These are phyloP conservation scores for Lochmaea crataegi DNA, from an alignment of 2,888 invertebrate genomes.

Conservation along the genomic window DNA sequence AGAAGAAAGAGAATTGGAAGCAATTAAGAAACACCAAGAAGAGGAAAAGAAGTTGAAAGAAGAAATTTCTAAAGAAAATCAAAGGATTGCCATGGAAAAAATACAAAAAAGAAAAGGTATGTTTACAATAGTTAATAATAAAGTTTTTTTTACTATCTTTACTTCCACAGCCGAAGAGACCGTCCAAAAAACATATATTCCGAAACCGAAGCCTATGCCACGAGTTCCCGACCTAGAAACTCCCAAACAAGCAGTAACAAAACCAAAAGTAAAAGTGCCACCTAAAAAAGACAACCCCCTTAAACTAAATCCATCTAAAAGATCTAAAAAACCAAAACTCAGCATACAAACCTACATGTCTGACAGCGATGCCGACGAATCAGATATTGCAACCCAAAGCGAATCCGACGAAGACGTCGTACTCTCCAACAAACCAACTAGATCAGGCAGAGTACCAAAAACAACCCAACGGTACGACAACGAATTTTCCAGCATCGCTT, in stretches of 20 bases:
- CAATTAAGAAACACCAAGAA: slow-evolving; percentile 48
- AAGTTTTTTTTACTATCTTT: not conserved
- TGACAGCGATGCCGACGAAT: slow-evolving; percentile 54
- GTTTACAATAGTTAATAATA: not conserved
- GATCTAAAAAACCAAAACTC: slow-evolving; percentile 41
- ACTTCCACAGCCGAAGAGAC: not conserved
- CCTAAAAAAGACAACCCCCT: slow-evolving; percentile 6
- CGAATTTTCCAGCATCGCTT: slow-evolving; percentile 23
- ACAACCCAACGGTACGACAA: slow-evolving; percentile 52
- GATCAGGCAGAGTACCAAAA: slow-evolving; percentile 65
- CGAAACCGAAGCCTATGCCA: slow-evolving; percentile 4
- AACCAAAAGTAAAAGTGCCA: not conserved
- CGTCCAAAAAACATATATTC: not conserved
- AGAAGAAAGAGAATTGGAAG: slow-evolving; percentile 63
- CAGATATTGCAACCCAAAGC: slow-evolving; percentile 48
- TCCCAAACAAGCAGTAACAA: not conserved
- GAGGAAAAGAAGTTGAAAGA: slow-evolving; percentile 43
- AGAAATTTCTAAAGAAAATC: slow-evolving; percentile 35
- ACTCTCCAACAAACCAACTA: slow-evolving; percentile 61
- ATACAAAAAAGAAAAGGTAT: slow-evolving; percentile 39
- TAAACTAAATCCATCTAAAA: slow-evolving; percentile 31
- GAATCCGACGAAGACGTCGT: slow-evolving; percentile 49
- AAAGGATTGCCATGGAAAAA: slow-evolving; percentile 29
- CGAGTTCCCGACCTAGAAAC: not conserved
- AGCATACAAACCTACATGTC: slow-evolving; percentile 49